Conservation (phyloP, 2,888 invertebrate genomes). For the Caenorhabditis afra region DNA sequence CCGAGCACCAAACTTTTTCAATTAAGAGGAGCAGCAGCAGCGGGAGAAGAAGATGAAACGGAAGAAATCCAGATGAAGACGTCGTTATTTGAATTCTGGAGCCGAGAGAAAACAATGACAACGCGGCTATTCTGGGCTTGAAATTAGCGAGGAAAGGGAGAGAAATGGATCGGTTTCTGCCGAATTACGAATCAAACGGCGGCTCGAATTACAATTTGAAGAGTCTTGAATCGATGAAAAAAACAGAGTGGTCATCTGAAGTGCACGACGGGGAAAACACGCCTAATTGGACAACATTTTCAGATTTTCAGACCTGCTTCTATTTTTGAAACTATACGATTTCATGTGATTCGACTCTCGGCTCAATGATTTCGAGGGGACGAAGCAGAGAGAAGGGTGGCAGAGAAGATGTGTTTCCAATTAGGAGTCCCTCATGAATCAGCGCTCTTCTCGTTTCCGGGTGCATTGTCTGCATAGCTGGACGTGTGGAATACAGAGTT, state of each 20-base stretch:
- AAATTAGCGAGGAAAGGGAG: constrained; percentile 3
- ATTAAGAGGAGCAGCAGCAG: constrained; percentile 20
- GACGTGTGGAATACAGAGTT: background rate
- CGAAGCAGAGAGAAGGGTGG: constrained; percentile 12
- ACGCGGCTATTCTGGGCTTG: constrained; percentile 4
- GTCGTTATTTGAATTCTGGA: constrained; percentile 39
- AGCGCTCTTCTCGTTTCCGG: background rate
- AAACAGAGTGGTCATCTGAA: constrained; percentile 2
- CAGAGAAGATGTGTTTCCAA: background rate
- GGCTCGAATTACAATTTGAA: constrained; percentile 38
- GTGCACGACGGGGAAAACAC: background rate
- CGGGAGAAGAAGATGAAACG: constrained; percentile 6
- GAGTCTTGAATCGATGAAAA: constrained; percentile 6
- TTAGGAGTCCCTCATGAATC: background rate
- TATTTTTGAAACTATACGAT: constrained; percentile 43
- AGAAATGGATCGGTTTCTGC: constrained; percentile 41
- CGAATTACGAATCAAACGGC: constrained; percentile 1
- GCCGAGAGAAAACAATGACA: background rate
- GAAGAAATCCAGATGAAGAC: background rate
- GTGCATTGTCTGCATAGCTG: background rate
- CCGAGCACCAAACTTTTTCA: constrained; percentile 36
- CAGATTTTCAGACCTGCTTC: constrained; percentile 3
- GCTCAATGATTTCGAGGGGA: constrained; percentile 26
- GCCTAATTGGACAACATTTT: constrained; percentile 1
- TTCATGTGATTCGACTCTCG: constrained; percentile 24